Base-by-base conservation (phyloP, 2,113 vertebrate species). In the Gambusia holbrooki region DNA sequence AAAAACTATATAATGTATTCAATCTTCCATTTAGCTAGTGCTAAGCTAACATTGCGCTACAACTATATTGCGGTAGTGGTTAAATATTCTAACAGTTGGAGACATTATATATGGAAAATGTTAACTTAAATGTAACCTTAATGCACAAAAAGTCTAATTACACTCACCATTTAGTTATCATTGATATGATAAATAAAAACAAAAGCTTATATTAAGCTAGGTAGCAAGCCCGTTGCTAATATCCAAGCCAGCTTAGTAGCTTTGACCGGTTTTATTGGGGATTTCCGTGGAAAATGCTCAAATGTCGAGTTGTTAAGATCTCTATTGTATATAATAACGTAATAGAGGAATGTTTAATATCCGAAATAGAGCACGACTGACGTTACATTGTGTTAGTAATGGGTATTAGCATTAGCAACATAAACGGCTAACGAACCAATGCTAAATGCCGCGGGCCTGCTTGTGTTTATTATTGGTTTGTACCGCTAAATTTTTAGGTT, bases 381-480 rank as follows among this genome's bases (percentile, higher is more conserved):
- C 14, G 42, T n/a, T n/a, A 17, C 58, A n/a, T 45, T 35, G 32
- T 63, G 54, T 71, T 71, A 61, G 28, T 62, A 9, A 35, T 8
- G n/a, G 11, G 4, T 40, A 54, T 10, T 4, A 79, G 68, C 66
- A 33, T 70, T 88, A 72, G 85, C 84, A 65, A 54, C 64, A 30
- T 65, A 27, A 54, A 27, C 25, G 68, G 85, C 86, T 69, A 73
- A 37, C 14, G 22, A 68, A 79, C 85, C 85, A 84, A 30, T 10
- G 84, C 79, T 93, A 89, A 60, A 42, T 28, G 66, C 81, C 64
- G 27, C 76, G 28, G 92, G 90, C 92, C 92, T 73, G 51, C 13
- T n/a, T 76, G 65, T 87, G 81, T 88, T 90, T 92, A 82, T 90
- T 79, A 84, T 89, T 73, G 80, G 62, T 73, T 51, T 51, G 22